Percentiles rank a stretch among this genome's conserved stretches.
Evolutionary conservation across 30 jellyfish, hydroid and myxozoan genomes (phyloP).

Genomic region (Chironex yamaguchii): DNA sequence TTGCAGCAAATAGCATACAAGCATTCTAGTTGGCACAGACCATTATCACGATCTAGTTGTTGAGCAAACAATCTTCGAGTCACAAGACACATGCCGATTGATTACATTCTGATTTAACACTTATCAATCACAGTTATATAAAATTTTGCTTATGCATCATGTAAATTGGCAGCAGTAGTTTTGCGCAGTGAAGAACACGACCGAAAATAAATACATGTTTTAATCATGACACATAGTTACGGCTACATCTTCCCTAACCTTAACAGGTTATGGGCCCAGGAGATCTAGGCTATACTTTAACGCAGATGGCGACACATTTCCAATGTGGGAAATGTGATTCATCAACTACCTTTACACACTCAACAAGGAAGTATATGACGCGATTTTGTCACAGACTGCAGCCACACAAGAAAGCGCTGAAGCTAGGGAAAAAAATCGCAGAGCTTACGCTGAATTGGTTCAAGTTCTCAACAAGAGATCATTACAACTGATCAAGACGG

Average conservation of each 20-base stretch:
- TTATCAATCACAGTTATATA: no score
- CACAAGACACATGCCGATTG: no score
- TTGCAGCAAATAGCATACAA: constrained; percentile 23
- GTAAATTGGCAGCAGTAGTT: no score
- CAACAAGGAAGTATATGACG: neutral
- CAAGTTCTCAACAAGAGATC: constrained; percentile 29
- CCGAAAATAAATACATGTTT: no score
- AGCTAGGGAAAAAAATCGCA: neutral
- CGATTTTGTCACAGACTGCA: no score
- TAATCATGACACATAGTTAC: no score
- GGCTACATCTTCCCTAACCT: no score
- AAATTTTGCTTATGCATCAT: no score
- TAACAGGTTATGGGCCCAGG: constrained; percentile 86
- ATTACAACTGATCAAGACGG: constrained; percentile 15
- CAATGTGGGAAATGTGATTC: constrained; percentile 61
- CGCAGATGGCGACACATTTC: constrained; percentile 35
- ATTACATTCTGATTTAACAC: no score
- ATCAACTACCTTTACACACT: constrained; percentile 38
- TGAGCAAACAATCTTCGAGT: no score
- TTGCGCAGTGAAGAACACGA: no score
- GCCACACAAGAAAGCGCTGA: constrained; percentile 8
- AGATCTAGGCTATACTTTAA: constrained; percentile 27
- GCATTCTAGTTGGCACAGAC: constrained; percentile 51
- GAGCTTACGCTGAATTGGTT: constrained; percentile 40
- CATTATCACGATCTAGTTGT: constrained; percentile 50